phyloP scores from a whole-genome alignment of 2,797 vertebrate species.

The Myripristis murdjan region DNA sequence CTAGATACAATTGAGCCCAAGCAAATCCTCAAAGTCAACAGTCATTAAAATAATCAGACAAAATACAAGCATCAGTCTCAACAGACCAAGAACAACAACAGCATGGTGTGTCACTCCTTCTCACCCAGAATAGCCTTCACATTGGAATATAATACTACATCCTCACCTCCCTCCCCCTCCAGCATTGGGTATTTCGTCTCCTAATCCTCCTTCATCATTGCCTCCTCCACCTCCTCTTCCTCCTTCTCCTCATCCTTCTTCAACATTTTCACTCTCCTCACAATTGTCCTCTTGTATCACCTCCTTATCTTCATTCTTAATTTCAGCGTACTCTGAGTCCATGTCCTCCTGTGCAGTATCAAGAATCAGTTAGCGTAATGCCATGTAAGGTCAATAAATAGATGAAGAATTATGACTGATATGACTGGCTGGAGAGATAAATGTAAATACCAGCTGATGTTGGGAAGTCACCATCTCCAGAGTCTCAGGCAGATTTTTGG shows the following conservation, averaged over 20 bases:
- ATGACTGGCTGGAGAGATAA: neutral
- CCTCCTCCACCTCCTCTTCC: constrained; percentile 1
- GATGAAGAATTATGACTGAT: neutral
- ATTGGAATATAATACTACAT: constrained; percentile 34
- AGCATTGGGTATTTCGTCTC: constrained; percentile 1
- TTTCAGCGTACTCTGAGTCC: constrained; percentile 76
- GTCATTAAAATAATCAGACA: no score
- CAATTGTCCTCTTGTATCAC: neutral
- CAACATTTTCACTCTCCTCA: neutral
- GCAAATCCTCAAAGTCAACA: no score
- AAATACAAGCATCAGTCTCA: no score
- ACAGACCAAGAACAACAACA: no score
- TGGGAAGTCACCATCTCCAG: constrained; percentile 57
- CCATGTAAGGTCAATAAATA: neutral
- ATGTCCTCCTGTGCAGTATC: neutral
- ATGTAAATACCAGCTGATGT: constrained; percentile 54
- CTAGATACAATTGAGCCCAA: no score
- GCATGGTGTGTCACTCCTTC: neutral
- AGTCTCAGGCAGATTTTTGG: constrained; percentile 17
- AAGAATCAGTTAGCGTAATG: no score
- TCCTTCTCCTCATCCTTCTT: no score
- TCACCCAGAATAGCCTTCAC: constrained; percentile 32
- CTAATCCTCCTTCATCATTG: neutral
- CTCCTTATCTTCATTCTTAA: constrained; percentile 44
- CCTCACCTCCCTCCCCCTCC: constrained; percentile 26